Base-by-base conservation (phyloP, 2,888 invertebrate species). In the Phytoseiulus persimilis region DNA sequence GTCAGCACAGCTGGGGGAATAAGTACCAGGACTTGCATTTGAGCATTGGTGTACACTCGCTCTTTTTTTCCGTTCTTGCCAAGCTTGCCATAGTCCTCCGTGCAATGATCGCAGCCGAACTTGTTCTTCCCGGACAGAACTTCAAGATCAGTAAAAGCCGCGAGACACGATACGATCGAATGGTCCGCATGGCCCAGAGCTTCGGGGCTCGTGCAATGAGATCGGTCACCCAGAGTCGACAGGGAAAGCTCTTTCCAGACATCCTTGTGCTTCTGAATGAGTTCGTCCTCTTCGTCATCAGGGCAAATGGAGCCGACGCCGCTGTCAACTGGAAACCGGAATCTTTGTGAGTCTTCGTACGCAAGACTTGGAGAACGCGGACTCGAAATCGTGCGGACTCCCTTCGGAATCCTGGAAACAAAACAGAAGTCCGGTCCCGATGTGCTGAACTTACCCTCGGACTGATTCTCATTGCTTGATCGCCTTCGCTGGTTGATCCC, bases 1-100 rank as follows among this genome's bases (percentile, higher is more conserved):
- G 98, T 99, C 0, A 99, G 94, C 90, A 99, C 95, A 5, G 97
- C 96, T 0, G 99, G 99, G 33, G 98, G 97, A 92, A 95, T 95
- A 91, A 96, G 96, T 46, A 99, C 95, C 83, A 98, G 92, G 90
- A 93, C 92, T 91, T 93, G 93, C 91, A 94, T 94, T 90, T 92
- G 92, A 90, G 94, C 94, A 91, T 93, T 93, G 83, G 92, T 93
- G 91, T 93, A 93, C 0, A 92, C 92, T n/a, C 91, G 92, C 90
- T 92, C 92, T 31, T 90, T 90, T 45, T 89, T 90, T 46, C 90
- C 89, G 32, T 90, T 89, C 83, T 90, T 91, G 90, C 83, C 90
- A 90, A 14, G 87, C 33, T 87, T 87, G 87, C 87, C 87, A n/a
- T 91, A 91, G 33, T 90, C 65, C 89, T 91, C 91, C 32, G 91